phyloP scores from a whole-genome alignment of 2,113 vertebrate genomes.

The Lethenteron camtschaticum region DNA sequence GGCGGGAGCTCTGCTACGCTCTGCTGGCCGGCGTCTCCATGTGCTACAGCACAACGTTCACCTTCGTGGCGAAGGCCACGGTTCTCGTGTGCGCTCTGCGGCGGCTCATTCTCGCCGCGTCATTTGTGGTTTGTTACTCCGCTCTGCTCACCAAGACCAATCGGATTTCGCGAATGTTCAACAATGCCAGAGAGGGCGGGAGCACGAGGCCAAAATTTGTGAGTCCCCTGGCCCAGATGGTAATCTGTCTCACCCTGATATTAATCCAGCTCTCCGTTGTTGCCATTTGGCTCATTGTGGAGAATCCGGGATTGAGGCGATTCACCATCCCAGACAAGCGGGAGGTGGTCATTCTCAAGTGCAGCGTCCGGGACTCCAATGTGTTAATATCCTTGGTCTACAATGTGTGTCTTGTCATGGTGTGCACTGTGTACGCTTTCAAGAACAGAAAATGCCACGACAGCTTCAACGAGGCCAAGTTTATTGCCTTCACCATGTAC shows the following conservation, averaged over 20 bases:
- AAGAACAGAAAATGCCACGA: constrained; percentile 94
- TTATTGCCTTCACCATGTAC: constrained; percentile 98
- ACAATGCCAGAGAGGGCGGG: constrained; percentile 57
- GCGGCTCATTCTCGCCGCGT: constrained; percentile 66
- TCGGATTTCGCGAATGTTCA: constrained; percentile 87
- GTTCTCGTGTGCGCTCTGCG: constrained; percentile 69
- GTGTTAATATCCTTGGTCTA: constrained; percentile 90
- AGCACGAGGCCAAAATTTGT: constrained; percentile 79
- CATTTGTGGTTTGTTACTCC: constrained; percentile 85
- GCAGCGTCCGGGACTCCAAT: constrained; percentile 81
- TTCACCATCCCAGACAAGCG: background rate
- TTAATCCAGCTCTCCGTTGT: background rate
- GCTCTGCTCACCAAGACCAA: constrained; percentile 95
- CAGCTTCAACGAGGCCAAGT: constrained; percentile 98
- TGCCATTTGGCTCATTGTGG: background rate
- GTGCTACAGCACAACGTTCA: constrained; percentile 90
- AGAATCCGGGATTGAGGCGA: background rate
- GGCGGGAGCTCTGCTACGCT: constrained; percentile 85
- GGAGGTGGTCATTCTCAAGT: constrained; percentile 81
- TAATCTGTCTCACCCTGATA: constrained; percentile 40
- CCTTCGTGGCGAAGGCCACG: constrained; percentile 88
- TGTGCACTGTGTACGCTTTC: constrained; percentile 98
- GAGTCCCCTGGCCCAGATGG: constrained; percentile 87
- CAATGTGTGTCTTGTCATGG: constrained; percentile 92
- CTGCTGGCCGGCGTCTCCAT: constrained; percentile 73